These are phyloP conservation scores for Stenodema calcarata DNA, from an alignment of 2,888 invertebrate species.

Conservation along the genomic window DNA sequence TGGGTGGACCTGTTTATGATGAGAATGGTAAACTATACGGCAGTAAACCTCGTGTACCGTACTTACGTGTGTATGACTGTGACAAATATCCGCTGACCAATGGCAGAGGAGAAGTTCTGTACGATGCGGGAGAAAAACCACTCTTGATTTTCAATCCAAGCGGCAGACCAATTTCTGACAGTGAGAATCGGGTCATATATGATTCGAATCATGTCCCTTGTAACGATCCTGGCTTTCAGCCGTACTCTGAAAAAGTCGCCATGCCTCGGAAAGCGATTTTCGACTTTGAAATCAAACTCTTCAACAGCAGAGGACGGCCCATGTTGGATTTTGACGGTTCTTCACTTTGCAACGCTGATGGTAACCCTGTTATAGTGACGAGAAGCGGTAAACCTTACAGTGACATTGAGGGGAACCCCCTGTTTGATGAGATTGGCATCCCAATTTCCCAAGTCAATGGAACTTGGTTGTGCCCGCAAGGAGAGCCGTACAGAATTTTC, in stretches of 20 bases:
- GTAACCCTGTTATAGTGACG: background rate
- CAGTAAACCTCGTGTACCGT: background rate
- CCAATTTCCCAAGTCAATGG: constrained; percentile 45
- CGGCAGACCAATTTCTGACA: constrained; percentile 49
- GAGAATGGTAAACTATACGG: constrained; percentile 8
- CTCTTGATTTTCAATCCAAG: constrained; percentile 31
- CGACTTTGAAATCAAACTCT: background rate
- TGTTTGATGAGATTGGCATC: constrained; percentile 47
- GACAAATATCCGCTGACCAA: constrained; percentile 45
- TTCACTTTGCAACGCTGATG: constrained; percentile 27
- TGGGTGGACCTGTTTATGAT: constrained; percentile 4
- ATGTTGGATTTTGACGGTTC: constrained; percentile 43
- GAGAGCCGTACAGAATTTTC: constrained; percentile 41
- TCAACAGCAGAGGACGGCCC: constrained; percentile 30
- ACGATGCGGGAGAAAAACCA: constrained; percentile 21
- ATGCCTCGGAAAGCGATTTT: background rate
- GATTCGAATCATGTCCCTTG: constrained; percentile 38
- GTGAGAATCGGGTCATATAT: constrained; percentile 45
- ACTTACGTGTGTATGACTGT: constrained; percentile 31
- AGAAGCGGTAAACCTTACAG: background rate
- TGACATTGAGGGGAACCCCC: constrained; percentile 12
- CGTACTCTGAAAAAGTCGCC: background rate
- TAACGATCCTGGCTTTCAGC: constrained; percentile 26
- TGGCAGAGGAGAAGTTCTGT: constrained; percentile 34
- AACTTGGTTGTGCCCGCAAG: constrained; percentile 39